Base-by-base conservation (phyloP, 2,888 invertebrate species). In the Liodrosophila aerea region DNA sequence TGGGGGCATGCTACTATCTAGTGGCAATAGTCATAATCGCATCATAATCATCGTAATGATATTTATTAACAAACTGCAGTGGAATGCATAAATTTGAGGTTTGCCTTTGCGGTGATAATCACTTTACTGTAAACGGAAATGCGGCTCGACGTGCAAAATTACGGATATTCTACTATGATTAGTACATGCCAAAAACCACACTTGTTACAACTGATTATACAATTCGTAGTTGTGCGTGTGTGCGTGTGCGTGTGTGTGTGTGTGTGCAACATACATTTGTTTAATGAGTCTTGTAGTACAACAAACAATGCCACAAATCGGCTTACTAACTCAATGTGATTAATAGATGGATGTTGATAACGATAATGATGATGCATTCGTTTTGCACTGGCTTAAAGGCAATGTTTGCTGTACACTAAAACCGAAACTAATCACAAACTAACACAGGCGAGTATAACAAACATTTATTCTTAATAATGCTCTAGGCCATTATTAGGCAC, bases 1-100 rank as follows among this genome's bases (percentile, higher is more conserved):
- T 40, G 34, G 44, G 31, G 37, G 22, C 50, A 51, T 22, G 22
- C 7, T 22, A 22, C 22, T 22, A 4, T 4, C 22, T 22, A 22
- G 1, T 29, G 7, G 29, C 9, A 8, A 29, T 29, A 1, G 29
- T 8, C 1, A 29, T 5, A 7, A 37, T 16, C 16, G 15, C 37
- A 18, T 15, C 29, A 47, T 57, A 2, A 30, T 18, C 0, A 44
- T 53, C 8, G 41, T 53, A 12, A 54, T 39, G n/a, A 43, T 15
- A 8, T 31, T 39, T 27, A 49, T 45, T 7, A 52, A 41, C n/a
- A 12, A 39, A 39, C 36, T 73, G 56, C 43, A 56, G 50, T 72
- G 57, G 60, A 63, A 67, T 69, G 67, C 74, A 64, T 75, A 58
- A 49, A 71, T 71, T 76, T 71, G 73, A 64, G 76, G 73, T 73